phyloP scores from a whole-genome alignment of 2,113 vertebrate species.

The Dicentrarchus labrax region DNA sequence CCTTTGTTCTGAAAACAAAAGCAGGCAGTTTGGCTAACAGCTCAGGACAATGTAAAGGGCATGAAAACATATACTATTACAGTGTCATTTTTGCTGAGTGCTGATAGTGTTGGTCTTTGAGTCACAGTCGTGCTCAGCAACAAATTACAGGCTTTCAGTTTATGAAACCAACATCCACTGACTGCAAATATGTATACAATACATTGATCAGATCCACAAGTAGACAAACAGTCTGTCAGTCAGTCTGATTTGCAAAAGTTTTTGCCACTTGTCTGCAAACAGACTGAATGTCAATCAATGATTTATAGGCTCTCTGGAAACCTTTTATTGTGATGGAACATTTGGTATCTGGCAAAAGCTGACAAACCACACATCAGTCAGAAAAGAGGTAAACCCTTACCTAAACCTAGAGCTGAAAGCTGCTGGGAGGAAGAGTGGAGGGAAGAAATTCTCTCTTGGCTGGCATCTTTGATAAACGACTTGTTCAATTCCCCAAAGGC shows the following conservation, averaged over 20 bases:
- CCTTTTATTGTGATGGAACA: background rate
- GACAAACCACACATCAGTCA: constrained; percentile 29
- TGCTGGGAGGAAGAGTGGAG: background rate
- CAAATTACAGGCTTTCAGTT: constrained; percentile 53
- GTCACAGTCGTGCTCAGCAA: constrained; percentile 38
- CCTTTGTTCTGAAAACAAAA: constrained; percentile 28
- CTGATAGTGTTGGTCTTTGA: constrained; percentile 32
- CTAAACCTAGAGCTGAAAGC: background rate
- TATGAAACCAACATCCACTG: constrained; percentile 16
- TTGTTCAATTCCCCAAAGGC: constrained; percentile 40
- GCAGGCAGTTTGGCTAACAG: constrained; percentile 6
- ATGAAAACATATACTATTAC: constrained; percentile 15
- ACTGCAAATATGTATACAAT: constrained; percentile 10
- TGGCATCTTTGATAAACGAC: constrained; percentile 18
- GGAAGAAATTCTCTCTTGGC: constrained; percentile 14
- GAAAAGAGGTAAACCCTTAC: background rate
- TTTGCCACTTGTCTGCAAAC: background rate
- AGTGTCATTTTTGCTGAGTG: constrained; percentile 30
- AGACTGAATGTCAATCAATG: background rate
- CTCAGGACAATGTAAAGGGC: constrained; percentile 26
- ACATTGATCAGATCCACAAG: constrained; percentile 11
- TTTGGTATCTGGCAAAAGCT: background rate
- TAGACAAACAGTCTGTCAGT: background rate
- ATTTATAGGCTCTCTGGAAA: background rate
- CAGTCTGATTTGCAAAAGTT: background rate